phyloP scores from a whole-genome alignment of 1,140 invertebrate genomes.

The Drosophila nigromelanica region DNA sequence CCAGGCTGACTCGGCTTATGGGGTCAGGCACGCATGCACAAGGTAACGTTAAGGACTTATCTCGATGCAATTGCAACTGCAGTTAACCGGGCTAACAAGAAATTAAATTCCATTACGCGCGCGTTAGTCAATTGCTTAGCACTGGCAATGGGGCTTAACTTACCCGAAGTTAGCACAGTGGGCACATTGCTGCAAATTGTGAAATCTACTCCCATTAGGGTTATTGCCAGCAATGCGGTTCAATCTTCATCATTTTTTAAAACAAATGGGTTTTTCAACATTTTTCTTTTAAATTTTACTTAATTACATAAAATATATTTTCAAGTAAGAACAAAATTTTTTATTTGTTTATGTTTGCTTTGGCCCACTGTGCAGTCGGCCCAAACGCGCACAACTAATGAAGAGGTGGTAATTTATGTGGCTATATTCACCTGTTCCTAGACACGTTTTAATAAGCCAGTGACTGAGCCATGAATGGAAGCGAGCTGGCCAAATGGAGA shows the following conservation, averaged over 20 bases:
- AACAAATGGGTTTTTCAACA: too few relatives aligned
- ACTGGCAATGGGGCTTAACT: constrained; percentile 8
- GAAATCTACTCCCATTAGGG: too few relatives aligned
- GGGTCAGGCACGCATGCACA: constrained; percentile 67
- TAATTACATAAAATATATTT: too few relatives aligned
- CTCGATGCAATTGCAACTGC: constrained; percentile 66
- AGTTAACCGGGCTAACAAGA: constrained; percentile 77
- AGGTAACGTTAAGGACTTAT: constrained; percentile 47
- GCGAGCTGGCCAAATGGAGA: constrained; percentile 59
- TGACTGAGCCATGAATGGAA: constrained; percentile 63
- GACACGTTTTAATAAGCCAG: constrained; percentile 76
- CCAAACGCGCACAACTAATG: constrained; percentile 59
- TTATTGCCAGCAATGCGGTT: too few relatives aligned
- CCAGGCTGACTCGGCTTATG: constrained; percentile 36
- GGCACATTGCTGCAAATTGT: too few relatives aligned
- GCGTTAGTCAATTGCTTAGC: constrained; percentile 48
- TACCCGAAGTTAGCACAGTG: constrained; percentile 32
- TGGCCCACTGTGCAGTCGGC: constrained; percentile 46
- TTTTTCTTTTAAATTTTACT: too few relatives aligned
- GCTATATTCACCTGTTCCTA: constrained; percentile 77
- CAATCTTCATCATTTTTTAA: too few relatives aligned
- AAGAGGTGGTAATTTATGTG: constrained; percentile 83
- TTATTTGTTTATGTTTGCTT: background rate
- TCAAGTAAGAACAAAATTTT: too few relatives aligned
- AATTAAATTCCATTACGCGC: constrained; percentile 78